phyloP scores from a whole-genome alignment of 2,113 vertebrate species.

The Campylomormyrus tamandua region DNA sequence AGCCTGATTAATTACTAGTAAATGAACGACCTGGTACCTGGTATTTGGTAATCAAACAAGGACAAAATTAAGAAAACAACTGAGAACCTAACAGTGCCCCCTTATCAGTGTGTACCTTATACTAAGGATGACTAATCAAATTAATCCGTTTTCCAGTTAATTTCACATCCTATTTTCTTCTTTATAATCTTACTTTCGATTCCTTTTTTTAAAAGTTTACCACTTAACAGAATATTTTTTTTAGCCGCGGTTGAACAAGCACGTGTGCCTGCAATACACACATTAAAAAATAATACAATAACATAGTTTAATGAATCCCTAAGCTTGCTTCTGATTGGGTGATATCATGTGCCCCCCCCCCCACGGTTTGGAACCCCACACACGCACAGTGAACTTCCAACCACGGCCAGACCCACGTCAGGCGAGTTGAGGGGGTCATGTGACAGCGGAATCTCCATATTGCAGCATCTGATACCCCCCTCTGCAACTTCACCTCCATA shows the following conservation, averaged over 20 bases:
- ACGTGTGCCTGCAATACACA: not conserved
- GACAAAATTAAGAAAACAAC: not conserved
- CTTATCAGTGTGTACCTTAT: not conserved
- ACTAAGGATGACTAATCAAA: not conserved
- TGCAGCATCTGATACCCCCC: conserved; percentile 77
- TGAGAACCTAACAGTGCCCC: not conserved
- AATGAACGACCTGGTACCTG: not conserved
- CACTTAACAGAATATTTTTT: not conserved
- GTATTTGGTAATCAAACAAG: not conserved
- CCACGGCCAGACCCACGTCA: conserved; percentile 52
- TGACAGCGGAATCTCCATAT: conserved; percentile 80
- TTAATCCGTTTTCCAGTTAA: not conserved
- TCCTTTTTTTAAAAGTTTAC: not conserved
- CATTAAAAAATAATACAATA: not conserved
- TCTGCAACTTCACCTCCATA: conserved; percentile 58
- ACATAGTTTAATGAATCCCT: not conserved
- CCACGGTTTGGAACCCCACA: not conserved
- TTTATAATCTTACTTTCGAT: conserved; percentile 5
- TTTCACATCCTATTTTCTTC: not conserved
- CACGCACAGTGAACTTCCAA: conserved; percentile 34
- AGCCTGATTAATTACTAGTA: not conserved
- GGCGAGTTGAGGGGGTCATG: conserved; percentile 74
- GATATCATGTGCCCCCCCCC: not conserved
- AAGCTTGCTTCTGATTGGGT: not conserved
- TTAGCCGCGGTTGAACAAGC: not conserved